Conservation (phyloP, 2,888 invertebrate species). For the Sphaerophoria rueppellii region DNA sequence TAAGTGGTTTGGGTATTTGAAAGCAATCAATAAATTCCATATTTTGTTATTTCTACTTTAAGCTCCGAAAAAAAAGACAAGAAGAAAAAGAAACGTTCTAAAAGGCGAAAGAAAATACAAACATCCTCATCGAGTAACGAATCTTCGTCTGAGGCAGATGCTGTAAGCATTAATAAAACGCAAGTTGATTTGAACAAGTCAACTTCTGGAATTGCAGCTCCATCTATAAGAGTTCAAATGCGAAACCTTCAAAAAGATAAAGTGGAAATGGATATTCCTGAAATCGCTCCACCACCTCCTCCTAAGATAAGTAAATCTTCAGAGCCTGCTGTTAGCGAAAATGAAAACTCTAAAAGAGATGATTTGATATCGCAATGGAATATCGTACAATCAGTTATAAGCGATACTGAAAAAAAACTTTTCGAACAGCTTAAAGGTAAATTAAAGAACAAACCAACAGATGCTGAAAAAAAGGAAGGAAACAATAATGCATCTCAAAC, state of each 20-base stretch:
- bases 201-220: conserved; percentile 78
- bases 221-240: conserved; percentile 87
- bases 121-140: conserved; percentile 76
- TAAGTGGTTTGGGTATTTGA: conserved; percentile 75
- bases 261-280: conserved; percentile 78
- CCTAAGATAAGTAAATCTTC: conserved; percentile 82
- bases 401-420: conserved; percentile 84
- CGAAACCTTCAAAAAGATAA: conserved; percentile 84
- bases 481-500: conserved; percentile 78
- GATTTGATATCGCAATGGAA: conserved; percentile 85
- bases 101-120: conserved; percentile 81
- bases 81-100: conserved; percentile 83
- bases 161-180: conserved; percentile 53
- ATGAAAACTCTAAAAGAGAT: conserved; percentile 81
- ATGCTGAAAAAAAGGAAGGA: conserved; percentile 79
- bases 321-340: conserved; percentile 75
- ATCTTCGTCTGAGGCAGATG: conserved; percentile 77
- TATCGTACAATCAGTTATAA: conserved; percentile 84
- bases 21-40: neutral
- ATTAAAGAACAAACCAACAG: conserved; percentile 79
- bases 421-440: conserved; percentile 83
- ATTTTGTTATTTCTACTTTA: conserved; percentile 3
- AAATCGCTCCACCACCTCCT: conserved; percentile 57
- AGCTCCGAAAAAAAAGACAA: conserved; percentile 82
- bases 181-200: neutral